A percentile compares a stretch with the other conserved stretches of the same genome.
These are phyloP conservation scores for Spheniscus humboldti DNA, from an alignment of 2,797 vertebrate species.

Conservation along the genomic window DNA sequence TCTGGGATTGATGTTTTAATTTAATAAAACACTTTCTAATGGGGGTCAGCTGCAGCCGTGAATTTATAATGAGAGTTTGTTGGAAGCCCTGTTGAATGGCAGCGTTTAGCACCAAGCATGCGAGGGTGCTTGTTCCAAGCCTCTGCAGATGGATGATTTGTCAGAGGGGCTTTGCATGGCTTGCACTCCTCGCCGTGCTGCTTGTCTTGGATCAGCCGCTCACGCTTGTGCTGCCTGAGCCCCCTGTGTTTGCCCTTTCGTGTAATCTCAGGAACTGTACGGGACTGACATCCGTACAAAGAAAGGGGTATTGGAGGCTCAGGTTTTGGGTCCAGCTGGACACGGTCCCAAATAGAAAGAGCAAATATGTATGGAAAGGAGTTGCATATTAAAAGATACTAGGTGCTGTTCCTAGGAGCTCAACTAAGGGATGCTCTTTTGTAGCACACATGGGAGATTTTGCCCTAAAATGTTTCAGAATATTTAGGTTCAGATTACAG, in stretches of 20 bases:
- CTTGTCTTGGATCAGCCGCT: background rate
- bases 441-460: background rate
- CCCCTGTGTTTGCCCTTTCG: accelerated
- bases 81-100: background rate
- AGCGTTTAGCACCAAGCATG: background rate
- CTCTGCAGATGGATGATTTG: background rate
- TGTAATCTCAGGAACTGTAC: background rate
- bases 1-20: constrained; percentile 68
- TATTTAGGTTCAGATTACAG: background rate
- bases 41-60: constrained; percentile 57
- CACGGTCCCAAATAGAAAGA: background rate
- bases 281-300: accelerated
- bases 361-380: background rate
- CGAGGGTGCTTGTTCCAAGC: background rate
- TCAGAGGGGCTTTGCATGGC: background rate
- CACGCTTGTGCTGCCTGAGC: background rate
- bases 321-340: background rate
- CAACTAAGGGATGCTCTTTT: background rate
- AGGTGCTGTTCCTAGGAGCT: background rate
- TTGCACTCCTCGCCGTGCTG: background rate
- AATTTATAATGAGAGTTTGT: constrained; percentile 23
- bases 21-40: constrained; percentile 66
- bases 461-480: background rate
- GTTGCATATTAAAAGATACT: background rate
- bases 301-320: background rate